Conservation (phyloP, 92 coral and sea anemone species). For the Epizoanthus stellaris region DNA sequence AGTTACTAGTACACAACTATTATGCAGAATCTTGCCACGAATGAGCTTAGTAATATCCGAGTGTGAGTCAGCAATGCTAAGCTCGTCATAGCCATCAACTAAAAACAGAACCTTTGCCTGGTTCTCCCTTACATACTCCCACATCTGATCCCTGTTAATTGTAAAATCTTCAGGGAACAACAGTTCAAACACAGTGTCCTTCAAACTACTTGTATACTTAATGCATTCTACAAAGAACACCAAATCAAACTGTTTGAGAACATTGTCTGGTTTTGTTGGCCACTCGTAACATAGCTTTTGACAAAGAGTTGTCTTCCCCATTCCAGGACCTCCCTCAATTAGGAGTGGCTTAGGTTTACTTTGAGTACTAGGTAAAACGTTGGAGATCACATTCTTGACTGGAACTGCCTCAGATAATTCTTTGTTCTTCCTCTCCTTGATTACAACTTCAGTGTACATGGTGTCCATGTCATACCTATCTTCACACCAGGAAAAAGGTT, state of each 20-base stretch:
- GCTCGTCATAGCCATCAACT: constrained; percentile 11
- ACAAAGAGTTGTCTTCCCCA: background rate
- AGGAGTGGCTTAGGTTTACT: background rate
- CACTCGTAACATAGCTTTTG: background rate
- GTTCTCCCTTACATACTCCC: background rate
- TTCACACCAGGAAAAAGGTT: constrained; percentile 1
- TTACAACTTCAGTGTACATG: background rate
- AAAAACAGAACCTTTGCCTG: background rate
- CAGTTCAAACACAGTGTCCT: background rate
- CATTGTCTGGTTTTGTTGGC: background rate
- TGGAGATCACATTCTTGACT: background rate
- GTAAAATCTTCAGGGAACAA: background rate
- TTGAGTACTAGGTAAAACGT: background rate
- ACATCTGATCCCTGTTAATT: background rate
- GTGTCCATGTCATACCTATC: background rate
- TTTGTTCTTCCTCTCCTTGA: background rate
- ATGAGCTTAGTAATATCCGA: background rate
- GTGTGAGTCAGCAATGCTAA: background rate
- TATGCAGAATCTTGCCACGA: background rate
- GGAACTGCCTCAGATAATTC: background rate
- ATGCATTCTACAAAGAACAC: background rate
- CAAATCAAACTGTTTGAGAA: background rate
- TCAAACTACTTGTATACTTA: background rate
- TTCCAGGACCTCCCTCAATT: background rate
- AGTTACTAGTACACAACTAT: background rate